Conservation (phyloP, 35 echinoderm and acorn worm genomes). For the Lytechinus variegatus region DNA sequence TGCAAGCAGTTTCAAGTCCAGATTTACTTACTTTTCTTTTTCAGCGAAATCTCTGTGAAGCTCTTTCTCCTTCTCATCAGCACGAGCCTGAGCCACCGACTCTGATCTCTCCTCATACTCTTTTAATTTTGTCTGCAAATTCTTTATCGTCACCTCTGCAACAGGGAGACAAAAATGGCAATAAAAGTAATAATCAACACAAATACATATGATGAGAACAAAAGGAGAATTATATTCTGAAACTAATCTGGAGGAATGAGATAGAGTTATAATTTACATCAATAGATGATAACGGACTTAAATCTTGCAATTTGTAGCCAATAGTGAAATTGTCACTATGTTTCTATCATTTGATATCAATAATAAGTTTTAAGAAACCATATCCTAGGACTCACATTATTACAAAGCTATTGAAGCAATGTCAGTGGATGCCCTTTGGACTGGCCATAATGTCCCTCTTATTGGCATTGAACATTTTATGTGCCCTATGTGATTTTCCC, state of each 20-base stretch:
- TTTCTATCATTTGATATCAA: too few relatives aligned
- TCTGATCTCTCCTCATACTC: conserved; percentile 96
- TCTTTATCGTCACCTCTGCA: conserved; percentile 99
- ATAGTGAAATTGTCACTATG: too few relatives aligned
- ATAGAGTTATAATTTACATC: too few relatives aligned
- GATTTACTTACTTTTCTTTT: conserved; percentile 79
- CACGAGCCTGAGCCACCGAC: conserved; percentile 74
- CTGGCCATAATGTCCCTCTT: too few relatives aligned
- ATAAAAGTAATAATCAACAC: not conserved
- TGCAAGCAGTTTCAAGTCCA: not conserved
- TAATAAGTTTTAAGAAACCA: too few relatives aligned
- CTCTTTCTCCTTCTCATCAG: conserved; percentile 96
- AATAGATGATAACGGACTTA: too few relatives aligned
- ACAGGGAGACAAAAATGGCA: not conserved
- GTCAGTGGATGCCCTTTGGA: too few relatives aligned
- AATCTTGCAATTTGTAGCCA: too few relatives aligned
- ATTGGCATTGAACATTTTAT: too few relatives aligned
- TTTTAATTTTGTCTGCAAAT: conserved; percentile 83
- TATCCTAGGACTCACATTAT: too few relatives aligned
- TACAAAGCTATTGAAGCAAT: too few relatives aligned
- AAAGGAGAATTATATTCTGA: not conserved
- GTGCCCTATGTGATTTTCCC: too few relatives aligned
- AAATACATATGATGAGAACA: not conserved
- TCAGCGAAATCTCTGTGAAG: conserved; percentile 85
- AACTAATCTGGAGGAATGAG: not conserved